Percentiles rank a stretch among this genome's conserved stretches.
Evolutionary conservation across 2,113 vertebrate species (phyloP).

Genomic region (Danionella cerebrum): DNA sequence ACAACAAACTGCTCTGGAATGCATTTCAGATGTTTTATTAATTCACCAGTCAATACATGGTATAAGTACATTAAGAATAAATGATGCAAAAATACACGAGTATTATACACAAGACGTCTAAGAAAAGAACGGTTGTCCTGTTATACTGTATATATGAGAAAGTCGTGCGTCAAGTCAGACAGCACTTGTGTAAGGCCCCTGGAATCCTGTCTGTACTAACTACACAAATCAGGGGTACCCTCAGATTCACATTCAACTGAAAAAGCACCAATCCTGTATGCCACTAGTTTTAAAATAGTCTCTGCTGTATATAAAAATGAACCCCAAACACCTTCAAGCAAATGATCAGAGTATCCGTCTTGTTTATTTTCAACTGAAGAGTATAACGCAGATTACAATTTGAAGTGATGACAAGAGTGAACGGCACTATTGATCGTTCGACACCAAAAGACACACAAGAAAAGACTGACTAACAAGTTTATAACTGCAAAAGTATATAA

Average conservation of each 20-base stretch:
- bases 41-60: background rate
- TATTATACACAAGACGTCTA: background rate
- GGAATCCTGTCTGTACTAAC: constrained; percentile 35
- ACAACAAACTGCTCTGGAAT: background rate
- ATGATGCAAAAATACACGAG: constrained; percentile 3
- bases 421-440: background rate
- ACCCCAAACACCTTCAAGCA: background rate
- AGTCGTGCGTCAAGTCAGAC: background rate
- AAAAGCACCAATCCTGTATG: background rate
- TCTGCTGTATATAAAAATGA: background rate
- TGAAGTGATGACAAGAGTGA: background rate
- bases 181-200: constrained; percentile 9
- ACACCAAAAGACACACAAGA: constrained; percentile 3
- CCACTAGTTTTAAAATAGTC: background rate
- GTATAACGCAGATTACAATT: too few relatives aligned
- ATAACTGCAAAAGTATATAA: constrained; percentile 33
- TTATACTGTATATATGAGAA: too few relatives aligned
- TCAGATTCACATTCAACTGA: background rate
- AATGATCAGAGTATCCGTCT: background rate
- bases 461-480: constrained; percentile 6
- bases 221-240: constrained; percentile 16
- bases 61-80: background rate
- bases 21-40: constrained; percentile 21
- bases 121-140: background rate
- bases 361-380: too few relatives aligned